These are phyloP conservation scores for Mustela nigripes DNA, from an alignment of 2,113 vertebrate genomes.

Conservation along the genomic window DNA sequence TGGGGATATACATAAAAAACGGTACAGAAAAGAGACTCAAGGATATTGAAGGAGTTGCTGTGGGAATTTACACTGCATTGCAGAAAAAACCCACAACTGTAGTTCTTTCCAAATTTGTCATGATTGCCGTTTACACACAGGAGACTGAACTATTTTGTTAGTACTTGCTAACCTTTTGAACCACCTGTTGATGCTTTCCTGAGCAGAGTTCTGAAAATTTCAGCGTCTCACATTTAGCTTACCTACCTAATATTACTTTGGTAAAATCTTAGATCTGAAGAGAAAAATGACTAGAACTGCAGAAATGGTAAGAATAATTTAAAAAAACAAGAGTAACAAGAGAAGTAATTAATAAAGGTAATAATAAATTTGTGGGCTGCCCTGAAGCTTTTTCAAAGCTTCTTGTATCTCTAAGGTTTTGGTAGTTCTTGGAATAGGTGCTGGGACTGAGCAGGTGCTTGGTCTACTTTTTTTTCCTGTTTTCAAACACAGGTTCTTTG, in stretches of 20 bases:
- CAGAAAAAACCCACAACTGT: neutral
- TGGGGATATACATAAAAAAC: neutral
- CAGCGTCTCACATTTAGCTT: neutral
- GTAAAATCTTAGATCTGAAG: neutral
- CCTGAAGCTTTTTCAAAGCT: slow-evolving; percentile 21
- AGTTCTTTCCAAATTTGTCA: neutral
- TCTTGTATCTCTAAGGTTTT: slow-evolving; percentile 19
- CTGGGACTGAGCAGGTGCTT: neutral
- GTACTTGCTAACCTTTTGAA: neutral
- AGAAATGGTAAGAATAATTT: slow-evolving; percentile 4
- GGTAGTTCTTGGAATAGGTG: neutral
- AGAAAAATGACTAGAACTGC: neutral
- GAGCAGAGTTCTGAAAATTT: slow-evolving; percentile 27
- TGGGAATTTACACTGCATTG: neutral
- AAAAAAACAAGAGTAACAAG: neutral
- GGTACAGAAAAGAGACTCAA: neutral
- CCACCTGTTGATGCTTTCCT: neutral
- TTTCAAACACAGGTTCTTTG: neutral
- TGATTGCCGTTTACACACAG: neutral
- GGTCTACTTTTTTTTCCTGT: slow-evolving; percentile 19
- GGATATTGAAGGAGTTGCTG: neutral
- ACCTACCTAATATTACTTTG: neutral
- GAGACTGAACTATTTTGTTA: neutral
- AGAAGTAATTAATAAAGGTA: slow-evolving; percentile 28
- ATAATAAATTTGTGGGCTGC: neutral